Conservation (phyloP, 2,797 vertebrate genomes). For the Diglossa cyanea region DNA sequence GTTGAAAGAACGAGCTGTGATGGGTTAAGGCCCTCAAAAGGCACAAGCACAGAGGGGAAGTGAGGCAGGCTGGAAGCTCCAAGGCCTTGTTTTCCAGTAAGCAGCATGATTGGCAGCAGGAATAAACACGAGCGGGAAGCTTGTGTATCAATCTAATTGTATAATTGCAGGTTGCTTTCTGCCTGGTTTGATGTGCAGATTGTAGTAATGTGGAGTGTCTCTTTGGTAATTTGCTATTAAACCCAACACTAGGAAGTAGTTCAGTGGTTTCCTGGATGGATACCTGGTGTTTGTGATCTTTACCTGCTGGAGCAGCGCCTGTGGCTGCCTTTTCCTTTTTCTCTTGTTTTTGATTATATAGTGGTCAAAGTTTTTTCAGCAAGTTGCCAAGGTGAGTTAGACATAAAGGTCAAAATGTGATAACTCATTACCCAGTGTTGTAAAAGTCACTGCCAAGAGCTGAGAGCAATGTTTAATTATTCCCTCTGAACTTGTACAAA, state of each 20-base stretch:
- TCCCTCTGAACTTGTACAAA: constrained; percentile 57
- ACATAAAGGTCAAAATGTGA: constrained; percentile 26
- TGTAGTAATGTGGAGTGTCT: constrained; percentile 47
- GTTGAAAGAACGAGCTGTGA: not conserved
- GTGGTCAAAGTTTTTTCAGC: not conserved
- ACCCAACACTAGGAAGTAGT: constrained; percentile 16
- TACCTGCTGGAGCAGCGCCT: not conserved
- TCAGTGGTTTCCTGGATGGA: not conserved
- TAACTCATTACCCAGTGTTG: constrained; percentile 17
- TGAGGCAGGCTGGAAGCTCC: not conserved
- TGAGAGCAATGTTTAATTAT: constrained; percentile 30
- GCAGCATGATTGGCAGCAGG: constrained; percentile 66
- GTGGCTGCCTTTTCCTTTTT: rapidly evolving
- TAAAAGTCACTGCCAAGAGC: constrained; percentile 18
- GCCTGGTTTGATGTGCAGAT: constrained; percentile 66
- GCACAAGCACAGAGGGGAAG: not conserved
- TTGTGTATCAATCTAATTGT: constrained; percentile 71
- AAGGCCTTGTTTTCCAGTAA: constrained; percentile 69
- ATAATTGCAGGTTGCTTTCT: constrained; percentile 71
- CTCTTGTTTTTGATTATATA: not conserved
- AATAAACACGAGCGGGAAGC: constrained; percentile 69
- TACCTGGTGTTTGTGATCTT: not conserved
- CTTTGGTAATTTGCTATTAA: constrained; percentile 50
- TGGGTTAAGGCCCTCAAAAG: not conserved
- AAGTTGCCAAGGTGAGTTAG: not conserved